Percentiles rank a stretch among this genome's conserved stretches.
phyloP scores from a whole-genome alignment of 2,797 vertebrate species.

The Chlorospingus semifuscus region DNA sequence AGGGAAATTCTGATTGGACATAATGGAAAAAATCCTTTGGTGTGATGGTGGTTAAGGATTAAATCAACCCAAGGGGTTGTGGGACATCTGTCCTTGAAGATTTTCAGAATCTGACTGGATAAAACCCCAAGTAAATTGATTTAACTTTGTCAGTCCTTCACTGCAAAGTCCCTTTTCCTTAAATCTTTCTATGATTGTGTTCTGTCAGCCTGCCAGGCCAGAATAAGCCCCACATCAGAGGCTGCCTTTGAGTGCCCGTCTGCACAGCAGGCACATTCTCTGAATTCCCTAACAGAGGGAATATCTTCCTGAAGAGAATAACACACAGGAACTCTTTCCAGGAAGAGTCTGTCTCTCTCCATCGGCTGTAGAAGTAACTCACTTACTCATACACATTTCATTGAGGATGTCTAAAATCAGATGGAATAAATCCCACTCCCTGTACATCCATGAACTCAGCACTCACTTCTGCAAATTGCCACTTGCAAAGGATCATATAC shows the following conservation, averaged over 20 bases:
- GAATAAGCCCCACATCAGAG: neutral
- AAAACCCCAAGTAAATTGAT: neutral
- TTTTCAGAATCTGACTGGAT: neutral
- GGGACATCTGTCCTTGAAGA: neutral
- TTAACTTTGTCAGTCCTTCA: neutral
- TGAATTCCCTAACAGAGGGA: neutral
- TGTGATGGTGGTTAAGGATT: neutral
- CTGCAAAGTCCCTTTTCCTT: neutral
- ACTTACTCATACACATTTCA: neutral
- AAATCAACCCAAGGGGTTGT: neutral
- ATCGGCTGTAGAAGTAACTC: neutral
- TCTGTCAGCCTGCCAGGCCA: neutral
- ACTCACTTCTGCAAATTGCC: slow-evolving; percentile 6
- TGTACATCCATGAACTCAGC: neutral
- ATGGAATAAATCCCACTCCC: neutral
- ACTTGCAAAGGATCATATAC: neutral
- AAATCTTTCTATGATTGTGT: neutral
- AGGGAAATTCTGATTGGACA: neutral
- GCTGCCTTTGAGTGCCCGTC: neutral
- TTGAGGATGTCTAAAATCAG: neutral
- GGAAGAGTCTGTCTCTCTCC: neutral
- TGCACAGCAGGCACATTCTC: neutral
- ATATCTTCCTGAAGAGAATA: neutral
- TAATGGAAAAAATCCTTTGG: neutral
- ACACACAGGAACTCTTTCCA: neutral